Base-by-base conservation (phyloP, 1,140 invertebrate genomes). In the Hyposmocoma kahamanoa region DNA sequence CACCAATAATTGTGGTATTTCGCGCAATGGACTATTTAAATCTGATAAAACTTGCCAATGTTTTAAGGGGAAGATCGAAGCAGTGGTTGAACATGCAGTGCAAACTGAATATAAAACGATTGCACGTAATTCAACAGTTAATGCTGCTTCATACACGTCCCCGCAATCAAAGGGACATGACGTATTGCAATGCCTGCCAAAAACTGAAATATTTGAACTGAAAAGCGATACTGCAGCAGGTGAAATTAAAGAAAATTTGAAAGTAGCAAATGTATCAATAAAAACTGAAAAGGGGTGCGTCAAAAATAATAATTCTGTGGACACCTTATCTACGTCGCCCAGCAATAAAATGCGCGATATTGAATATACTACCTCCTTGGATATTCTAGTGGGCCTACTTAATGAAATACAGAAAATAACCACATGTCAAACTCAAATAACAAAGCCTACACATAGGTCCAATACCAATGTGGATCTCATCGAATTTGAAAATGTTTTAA, bases 341-440 rank as follows among this genome's bases (percentile, higher is more conserved):
- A 2, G 19, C 26, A 18, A 24, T 22, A 19, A 15, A 41, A 18
- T 39, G 15, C 10, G 6, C 18, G 18, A 22, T 44, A 47, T 75
- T 8, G 65, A 72, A 46, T 69, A 71, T 19, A 72, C 68, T 10
- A 70, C 70, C 22, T 84, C 81, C 1, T 50, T 84, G 11, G 81
- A 81, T 42, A 72, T 84, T 44, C 49, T 84, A 48, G 74, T 80
- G 2, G 67, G 70, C 17, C 61, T 84, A 30, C 62, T 84, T 39
- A 78, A 78, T 50, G 78, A 84, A 62, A 84, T 83, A 47, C 64
- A 71, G 48, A 83, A 78, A 24, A 82, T 84, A 26, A 73, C 77
- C 18, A 51, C 59, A 18, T 64, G 56, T 58, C 70, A 75, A 38
- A 56, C 62, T 8, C 43, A 65, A 32, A 50, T 65, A 17, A 50